These are phyloP conservation scores for Microcaecilia unicolor DNA, from an alignment of 2,797 vertebrate genomes.

Conservation along the genomic window DNA sequence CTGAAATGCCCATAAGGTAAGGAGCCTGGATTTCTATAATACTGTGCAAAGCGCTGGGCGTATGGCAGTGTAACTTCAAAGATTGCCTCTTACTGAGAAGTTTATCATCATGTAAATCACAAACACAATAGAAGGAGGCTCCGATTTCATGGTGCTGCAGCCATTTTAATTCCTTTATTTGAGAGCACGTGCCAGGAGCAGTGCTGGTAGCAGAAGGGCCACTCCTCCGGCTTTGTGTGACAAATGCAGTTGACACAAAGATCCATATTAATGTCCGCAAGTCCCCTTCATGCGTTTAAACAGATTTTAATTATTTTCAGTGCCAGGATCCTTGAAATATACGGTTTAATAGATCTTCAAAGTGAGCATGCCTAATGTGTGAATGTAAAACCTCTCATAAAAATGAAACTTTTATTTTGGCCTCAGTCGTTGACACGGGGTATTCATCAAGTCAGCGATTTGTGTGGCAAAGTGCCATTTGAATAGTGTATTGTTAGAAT, in stretches of 20 bases:
- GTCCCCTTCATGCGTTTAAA: conserved; percentile 56
- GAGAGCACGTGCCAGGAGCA: conserved; percentile 51
- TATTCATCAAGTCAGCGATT: conserved; percentile 70
- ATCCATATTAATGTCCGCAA: conserved; percentile 63
- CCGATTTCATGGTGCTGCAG: conserved; percentile 55
- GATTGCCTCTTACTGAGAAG: conserved; percentile 27
- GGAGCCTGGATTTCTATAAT: not conserved
- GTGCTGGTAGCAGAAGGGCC: conserved; percentile 44
- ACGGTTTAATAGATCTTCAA: conserved; percentile 40
- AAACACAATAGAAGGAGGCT: conserved; percentile 50
- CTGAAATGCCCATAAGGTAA: not conserved
- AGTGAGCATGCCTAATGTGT: conserved; percentile 48
- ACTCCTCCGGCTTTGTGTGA: conserved; percentile 38
- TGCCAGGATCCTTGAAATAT: conserved; percentile 36
- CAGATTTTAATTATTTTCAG: conserved; percentile 59
- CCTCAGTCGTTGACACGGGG: conserved; percentile 52
- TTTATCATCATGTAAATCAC: conserved; percentile 48
- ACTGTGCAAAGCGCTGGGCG: conserved; percentile 3
- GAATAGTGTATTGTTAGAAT: conserved; percentile 73
- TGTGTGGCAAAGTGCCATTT: conserved; percentile 71
- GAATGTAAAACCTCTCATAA: conserved; percentile 53
- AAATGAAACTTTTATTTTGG: conserved; percentile 59
- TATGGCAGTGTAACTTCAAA: conserved; percentile 32
- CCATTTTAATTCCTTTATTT: conserved; percentile 47
- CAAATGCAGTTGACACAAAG: conserved; percentile 61